Conservation (phyloP, 2,888 invertebrate species). For the Pollenia griseotomentosa region DNA sequence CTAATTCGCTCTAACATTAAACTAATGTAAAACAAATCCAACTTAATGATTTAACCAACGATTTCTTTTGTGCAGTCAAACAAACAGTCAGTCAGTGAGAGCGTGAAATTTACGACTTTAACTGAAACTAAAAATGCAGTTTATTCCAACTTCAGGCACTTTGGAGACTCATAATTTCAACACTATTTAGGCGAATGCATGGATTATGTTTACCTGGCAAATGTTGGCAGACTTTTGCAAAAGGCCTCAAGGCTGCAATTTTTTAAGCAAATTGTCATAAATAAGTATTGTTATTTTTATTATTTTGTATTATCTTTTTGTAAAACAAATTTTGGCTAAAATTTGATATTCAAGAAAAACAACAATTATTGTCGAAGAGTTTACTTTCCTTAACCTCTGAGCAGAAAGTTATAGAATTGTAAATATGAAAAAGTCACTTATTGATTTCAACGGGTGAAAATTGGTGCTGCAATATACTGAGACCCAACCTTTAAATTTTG, state of each 20-base stretch:
- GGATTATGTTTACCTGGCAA: constrained; percentile 52
- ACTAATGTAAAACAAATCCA: constrained; percentile 25
- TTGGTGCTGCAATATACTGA: not conserved
- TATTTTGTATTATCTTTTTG: not conserved
- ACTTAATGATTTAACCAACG: not conserved
- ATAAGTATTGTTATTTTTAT: constrained; percentile 36
- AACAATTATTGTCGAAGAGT: constrained; percentile 14
- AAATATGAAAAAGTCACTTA: no score
- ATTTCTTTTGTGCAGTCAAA: not conserved
- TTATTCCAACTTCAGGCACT: constrained; percentile 35
- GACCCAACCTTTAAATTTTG: constrained; percentile 21
- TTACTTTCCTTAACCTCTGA: not conserved
- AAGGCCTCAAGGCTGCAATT: constrained; percentile 53
- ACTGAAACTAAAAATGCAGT: not conserved
- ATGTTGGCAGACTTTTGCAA: constrained; percentile 44
- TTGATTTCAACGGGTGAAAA: no score
- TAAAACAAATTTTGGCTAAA: no score
- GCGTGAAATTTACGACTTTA: constrained; percentile 53
- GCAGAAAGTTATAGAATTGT: not conserved
- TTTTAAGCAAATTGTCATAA: constrained; percentile 52
- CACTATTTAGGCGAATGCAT: constrained; percentile 60
- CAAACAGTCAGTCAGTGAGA: constrained; percentile 33
- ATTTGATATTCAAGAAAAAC: not conserved
- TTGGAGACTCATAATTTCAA: constrained; percentile 65
- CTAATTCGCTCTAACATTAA: constrained; percentile 20